Conservation (phyloP, 2,797 vertebrate genomes). For the Takifugu ocellatus region DNA sequence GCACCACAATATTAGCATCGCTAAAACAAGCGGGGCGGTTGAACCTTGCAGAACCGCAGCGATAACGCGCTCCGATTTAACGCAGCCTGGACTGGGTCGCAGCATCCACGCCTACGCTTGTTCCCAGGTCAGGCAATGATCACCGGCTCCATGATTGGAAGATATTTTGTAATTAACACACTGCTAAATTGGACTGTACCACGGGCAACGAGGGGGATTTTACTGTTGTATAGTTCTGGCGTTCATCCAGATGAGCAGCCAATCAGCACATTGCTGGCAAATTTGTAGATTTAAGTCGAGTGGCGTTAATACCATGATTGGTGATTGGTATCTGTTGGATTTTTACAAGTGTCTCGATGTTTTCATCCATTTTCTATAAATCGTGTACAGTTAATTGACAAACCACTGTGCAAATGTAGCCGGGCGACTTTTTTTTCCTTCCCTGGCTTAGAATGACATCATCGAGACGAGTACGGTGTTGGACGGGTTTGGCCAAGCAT, state of each 20-base stretch:
- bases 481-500: no score
- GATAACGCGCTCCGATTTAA: slow-evolving; percentile 56
- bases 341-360: slow-evolving; percentile 35
- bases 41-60: slow-evolving; percentile 41
- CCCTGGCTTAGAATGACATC: not conserved
- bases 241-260: slow-evolving; percentile 23
- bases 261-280: slow-evolving; percentile 21
- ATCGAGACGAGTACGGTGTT: no score
- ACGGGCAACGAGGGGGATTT: slow-evolving; percentile 3
- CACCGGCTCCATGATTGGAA: slow-evolving; percentile 35
- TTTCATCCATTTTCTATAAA: slow-evolving; percentile 37
- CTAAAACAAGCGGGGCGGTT: slow-evolving; percentile 35
- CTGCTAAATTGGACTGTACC: slow-evolving; percentile 30
- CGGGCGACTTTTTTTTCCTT: not conserved
- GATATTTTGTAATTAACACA: slow-evolving; percentile 46
- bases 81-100: slow-evolving; percentile 57
- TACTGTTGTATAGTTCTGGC: slow-evolving; percentile 23
- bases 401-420: not conserved
- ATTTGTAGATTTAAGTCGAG: slow-evolving; percentile 24
- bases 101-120: slow-evolving; percentile 65
- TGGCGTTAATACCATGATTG: slow-evolving; percentile 19
- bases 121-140: slow-evolving; percentile 54
- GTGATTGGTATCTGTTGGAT: slow-evolving; percentile 23
- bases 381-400: slow-evolving; percentile 5
- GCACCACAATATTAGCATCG: slow-evolving; percentile 51